A percentile compares a stretch with the other conserved stretches of the same genome.
These are phyloP conservation scores for Meda fulgida DNA, from an alignment of 2,797 vertebrate genomes.

Conservation along the genomic window DNA sequence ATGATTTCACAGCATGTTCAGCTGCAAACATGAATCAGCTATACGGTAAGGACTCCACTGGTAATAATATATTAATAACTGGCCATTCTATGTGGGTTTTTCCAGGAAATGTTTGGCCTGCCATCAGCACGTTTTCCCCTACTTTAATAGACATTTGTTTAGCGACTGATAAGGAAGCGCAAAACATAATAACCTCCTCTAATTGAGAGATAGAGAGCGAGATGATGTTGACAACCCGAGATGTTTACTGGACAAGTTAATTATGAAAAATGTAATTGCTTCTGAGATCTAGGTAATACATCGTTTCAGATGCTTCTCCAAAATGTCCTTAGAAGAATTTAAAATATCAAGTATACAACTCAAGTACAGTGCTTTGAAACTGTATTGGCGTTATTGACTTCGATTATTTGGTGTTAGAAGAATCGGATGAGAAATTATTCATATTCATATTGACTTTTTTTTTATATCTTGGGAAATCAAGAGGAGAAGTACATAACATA, in stretches of 20 bases:
- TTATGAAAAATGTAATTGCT: not conserved
- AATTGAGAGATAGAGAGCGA: not conserved
- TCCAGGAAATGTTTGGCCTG: conserved; percentile 45
- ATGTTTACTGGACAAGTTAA: not conserved
- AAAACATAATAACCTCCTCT: conserved; percentile 13
- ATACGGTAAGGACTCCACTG: conserved; percentile 14
- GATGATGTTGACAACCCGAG: not conserved
- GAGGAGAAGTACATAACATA: not conserved
- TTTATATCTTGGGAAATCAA: not conserved
- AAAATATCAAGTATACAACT: not conserved
- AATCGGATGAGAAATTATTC: not conserved
- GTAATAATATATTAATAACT: conserved; percentile 31
- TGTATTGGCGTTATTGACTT: not conserved
- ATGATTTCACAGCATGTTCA: conserved; percentile 24
- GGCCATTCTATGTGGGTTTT: conserved; percentile 27
- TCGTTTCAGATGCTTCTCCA: not conserved
- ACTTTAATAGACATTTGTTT: conserved; percentile 18
- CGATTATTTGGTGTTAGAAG: not conserved
- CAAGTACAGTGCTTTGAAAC: not conserved
- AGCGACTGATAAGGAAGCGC: conserved; percentile 27
- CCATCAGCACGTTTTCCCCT: conserved; percentile 9
- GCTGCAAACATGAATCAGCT: conserved; percentile 6
- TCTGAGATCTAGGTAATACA: not conserved
- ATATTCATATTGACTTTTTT: not conserved
- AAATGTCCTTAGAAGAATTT: not conserved